phyloP scores from a whole-genome alignment of 2,113 vertebrate genomes.

The Promerops cafer region DNA sequence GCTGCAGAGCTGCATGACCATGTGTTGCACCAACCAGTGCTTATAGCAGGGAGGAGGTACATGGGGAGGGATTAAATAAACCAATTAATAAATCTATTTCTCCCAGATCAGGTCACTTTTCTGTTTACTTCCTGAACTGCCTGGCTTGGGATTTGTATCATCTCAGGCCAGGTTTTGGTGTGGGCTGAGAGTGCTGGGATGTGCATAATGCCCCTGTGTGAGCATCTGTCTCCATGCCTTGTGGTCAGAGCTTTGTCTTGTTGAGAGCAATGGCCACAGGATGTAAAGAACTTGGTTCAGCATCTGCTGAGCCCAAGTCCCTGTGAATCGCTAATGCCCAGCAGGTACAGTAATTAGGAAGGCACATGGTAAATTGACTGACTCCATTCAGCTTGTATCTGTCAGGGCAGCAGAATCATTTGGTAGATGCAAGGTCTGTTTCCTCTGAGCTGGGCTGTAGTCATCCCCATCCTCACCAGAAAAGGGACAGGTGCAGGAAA shows the following conservation, averaged over 20 bases:
- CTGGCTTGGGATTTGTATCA: background rate
- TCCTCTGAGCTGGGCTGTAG: background rate
- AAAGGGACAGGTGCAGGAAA: background rate
- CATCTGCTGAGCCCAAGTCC: background rate
- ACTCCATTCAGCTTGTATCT: background rate
- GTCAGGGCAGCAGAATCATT: background rate
- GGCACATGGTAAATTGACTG: background rate
- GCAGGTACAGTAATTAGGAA: background rate
- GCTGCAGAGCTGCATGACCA: background rate
- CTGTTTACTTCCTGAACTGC: background rate
- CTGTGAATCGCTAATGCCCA: background rate
- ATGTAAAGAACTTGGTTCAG: background rate
- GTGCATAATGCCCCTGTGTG: background rate
- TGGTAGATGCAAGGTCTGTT: background rate
- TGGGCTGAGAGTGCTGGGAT: background rate
- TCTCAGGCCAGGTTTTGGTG: background rate
- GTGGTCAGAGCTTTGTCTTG: background rate
- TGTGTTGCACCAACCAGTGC: background rate
- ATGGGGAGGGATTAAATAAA: background rate
- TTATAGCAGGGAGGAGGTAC: background rate
- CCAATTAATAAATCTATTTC: background rate
- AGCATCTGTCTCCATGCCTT: background rate
- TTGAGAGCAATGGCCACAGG: fast-evolving
- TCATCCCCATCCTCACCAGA: background rate
- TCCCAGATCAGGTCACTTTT: background rate